phyloP scores from a whole-genome alignment of 2,797 vertebrate genomes.

The Notolepis coatsorum region DNA sequence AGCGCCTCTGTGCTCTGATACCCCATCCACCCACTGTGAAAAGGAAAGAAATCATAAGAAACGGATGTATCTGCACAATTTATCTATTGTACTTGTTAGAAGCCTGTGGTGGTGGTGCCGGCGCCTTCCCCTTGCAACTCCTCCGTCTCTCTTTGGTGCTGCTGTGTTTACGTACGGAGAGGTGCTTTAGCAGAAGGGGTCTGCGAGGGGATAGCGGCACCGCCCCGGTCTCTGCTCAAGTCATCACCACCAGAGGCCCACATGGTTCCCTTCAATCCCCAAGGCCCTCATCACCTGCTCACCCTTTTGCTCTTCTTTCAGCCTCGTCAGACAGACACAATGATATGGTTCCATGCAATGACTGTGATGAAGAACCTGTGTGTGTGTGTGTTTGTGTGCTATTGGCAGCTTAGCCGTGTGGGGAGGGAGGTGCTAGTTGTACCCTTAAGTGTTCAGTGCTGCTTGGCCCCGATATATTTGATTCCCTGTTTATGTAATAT shows the following conservation, averaged over 20 bases:
- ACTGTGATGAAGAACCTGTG: slow-evolving; percentile 32
- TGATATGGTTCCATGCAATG: slow-evolving; percentile 11
- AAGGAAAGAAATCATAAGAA: slow-evolving; percentile 67
- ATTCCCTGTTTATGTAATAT: too few species aligned
- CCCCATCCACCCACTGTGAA: slow-evolving; percentile 60
- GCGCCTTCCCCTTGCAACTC: slow-evolving; percentile 47
- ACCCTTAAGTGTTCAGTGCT: too few species aligned
- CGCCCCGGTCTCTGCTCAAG: slow-evolving; percentile 41
- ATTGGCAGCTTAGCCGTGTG: too few species aligned
- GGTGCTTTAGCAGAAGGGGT: slow-evolving; percentile 23
- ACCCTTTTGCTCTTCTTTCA: slow-evolving; percentile 52
- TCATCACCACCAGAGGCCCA: slow-evolving; percentile 47
- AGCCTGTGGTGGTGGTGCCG: slow-evolving; percentile 42
- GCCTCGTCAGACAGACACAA: slow-evolving; percentile 42
- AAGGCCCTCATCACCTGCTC: slow-evolving; percentile 41
- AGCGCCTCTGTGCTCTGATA: slow-evolving; percentile 56
- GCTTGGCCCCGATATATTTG: too few species aligned
- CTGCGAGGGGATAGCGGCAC: slow-evolving; percentile 31
- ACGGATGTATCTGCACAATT: slow-evolving; percentile 76
- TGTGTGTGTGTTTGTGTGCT: too few species aligned
- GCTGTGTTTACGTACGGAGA: slow-evolving; percentile 53
- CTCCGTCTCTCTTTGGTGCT: slow-evolving; percentile 38
- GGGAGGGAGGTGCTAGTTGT: too few species aligned
- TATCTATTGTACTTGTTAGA: slow-evolving; percentile 72
- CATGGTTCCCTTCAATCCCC: slow-evolving; percentile 31